Base-by-base conservation (phyloP, 2,797 vertebrate genomes). In the Chiroxiphia lanceolata region DNA sequence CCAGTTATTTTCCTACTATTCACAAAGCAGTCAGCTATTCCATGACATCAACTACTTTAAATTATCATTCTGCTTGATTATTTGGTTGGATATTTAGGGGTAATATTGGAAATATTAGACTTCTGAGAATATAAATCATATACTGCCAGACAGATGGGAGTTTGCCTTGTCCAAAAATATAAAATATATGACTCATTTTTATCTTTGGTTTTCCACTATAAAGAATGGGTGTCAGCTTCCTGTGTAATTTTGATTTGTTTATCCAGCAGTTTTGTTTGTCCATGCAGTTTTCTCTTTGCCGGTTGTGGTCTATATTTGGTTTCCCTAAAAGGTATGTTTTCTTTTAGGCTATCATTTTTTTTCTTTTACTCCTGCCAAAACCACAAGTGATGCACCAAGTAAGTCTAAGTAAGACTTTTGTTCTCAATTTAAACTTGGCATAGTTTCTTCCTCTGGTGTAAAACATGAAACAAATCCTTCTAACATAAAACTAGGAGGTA, bases 371-470 rank as follows among this genome's bases (percentile, higher is more conserved):
- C 65, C 95, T 97, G 97, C 98, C 98, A 99, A 99, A 99, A 94
- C 98, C 98, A 98, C 98, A 98, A 98, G 98, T 98, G 98, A 99
- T 99, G 97, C 96, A 97, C 96, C 95, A 53, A 53, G 29, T 53
- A 53, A 31, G 17, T 53, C 51, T 53, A 53, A 53, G 51, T 53
- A 31, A 31, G 51, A 53, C 51, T 53, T 99, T 99, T 99, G 98
- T 98, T 99, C 98, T 98, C 98, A 98, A 99, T 99, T 99, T 98
- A 98, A 98, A 97, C 98, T 98, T 99, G 98, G 98, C 98, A 96
- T 96, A 87, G 80, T n/a, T 91, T 96, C 93, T 83, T 86, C 68
- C 94, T 98, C 97, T 98, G 97, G 96, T 98, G 97, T 97, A 96
- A 98, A 98, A 98, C 93, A 95, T 95, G 95, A 98, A 98, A 97